A percentile compares a stretch with the other conserved stretches of the same genome.
Conservation (phyloP, 2,888 invertebrate species). For the Geotrupes spiniger region DNA sequence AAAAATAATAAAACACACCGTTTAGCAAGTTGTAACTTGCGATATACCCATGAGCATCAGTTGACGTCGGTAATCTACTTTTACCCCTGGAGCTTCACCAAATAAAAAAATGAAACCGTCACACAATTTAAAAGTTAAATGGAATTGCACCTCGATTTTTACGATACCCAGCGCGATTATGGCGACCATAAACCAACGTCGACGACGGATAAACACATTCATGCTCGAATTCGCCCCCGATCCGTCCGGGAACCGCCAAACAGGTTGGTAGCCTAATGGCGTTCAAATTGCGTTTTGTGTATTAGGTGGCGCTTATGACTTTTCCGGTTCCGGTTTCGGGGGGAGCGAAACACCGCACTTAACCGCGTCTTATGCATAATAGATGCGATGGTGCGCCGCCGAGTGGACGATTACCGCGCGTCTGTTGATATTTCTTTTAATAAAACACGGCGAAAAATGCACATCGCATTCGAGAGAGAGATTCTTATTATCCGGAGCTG, state of each 20-base stretch:
- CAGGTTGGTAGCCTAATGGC: conserved; percentile 31
- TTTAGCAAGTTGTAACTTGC: too few species aligned
- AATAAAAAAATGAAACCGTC: too few species aligned
- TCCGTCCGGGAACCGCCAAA: conserved; percentile 27
- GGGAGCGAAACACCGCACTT: conserved; percentile 22
- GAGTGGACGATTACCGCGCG: background rate
- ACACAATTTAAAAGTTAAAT: background rate
- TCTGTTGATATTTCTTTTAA: conserved; percentile 4
- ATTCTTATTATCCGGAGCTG: conserved; percentile 23
- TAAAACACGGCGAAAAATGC: conserved; percentile 8
- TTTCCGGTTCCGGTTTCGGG: conserved; percentile 32
- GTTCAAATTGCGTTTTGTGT: conserved; percentile 32
- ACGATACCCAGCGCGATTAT: background rate
- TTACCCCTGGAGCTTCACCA: too few species aligned
- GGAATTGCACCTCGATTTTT: conserved; percentile 1
- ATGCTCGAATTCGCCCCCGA: conserved; percentile 21
- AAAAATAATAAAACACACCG: too few species aligned
- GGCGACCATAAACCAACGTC: background rate
- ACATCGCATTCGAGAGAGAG: conserved; percentile 6
- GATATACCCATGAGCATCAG: too few species aligned
- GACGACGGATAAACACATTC: conserved; percentile 16
- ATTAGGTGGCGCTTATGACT: conserved; percentile 32
- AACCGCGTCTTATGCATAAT: background rate
- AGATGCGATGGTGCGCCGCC: background rate
- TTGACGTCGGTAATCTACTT: too few species aligned